phyloP scores from a whole-genome alignment of 2,113 vertebrate species.

The Dicrurus megarhynchus region DNA sequence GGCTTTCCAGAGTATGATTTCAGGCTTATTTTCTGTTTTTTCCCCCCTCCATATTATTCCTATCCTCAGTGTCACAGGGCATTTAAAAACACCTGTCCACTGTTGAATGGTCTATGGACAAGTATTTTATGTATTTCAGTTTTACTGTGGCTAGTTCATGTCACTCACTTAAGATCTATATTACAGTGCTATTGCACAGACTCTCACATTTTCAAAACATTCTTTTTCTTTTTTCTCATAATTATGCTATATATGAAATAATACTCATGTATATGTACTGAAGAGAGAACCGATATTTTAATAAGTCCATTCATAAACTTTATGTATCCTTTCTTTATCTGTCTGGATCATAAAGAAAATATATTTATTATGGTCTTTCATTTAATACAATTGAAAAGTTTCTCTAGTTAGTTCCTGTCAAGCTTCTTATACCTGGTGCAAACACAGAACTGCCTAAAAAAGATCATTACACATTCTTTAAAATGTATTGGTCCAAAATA shows the following conservation, averaged over 20 bases:
- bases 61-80: background rate
- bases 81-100: background rate
- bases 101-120: background rate
- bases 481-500: background rate
- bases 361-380: background rate
- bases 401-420: background rate
- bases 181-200: background rate
- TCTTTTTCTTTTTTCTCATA: background rate
- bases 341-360: background rate
- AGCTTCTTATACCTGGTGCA: background rate
- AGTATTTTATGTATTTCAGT: background rate
- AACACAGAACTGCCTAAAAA: background rate
- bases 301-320: background rate
- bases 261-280: background rate
- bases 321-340: background rate
- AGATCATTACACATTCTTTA: background rate
- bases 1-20: background rate
- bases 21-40: accelerated
- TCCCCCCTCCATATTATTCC: accelerated
- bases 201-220: background rate
- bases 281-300: background rate
- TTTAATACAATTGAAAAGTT: background rate
- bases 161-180: background rate
- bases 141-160: background rate
- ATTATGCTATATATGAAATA: background rate